Percentiles rank a stretch among this genome's conserved stretches.
Conservation (phyloP, 2,113 vertebrate species). For the Tinamus guttatus region DNA sequence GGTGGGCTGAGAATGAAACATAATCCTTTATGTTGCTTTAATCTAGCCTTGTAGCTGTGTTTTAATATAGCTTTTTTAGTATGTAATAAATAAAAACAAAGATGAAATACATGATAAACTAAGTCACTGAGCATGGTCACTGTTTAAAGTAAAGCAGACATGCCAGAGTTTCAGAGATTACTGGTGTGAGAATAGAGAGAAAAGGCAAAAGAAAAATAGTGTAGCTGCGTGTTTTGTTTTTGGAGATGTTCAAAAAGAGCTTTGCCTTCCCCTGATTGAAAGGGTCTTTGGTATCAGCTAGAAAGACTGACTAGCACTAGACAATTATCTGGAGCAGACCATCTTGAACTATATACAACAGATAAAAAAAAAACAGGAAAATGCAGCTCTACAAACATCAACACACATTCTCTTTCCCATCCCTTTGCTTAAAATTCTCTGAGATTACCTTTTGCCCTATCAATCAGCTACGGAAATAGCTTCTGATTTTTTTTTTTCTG, state of each 20-base stretch:
- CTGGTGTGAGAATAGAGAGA: background rate
- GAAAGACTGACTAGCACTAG: slow-evolving; percentile 18
- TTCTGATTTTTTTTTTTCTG: background rate
- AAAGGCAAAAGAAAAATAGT: background rate
- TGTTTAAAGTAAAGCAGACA: slow-evolving; percentile 12
- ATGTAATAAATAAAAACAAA: background rate
- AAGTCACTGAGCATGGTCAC: background rate
- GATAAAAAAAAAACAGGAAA: slow-evolving; percentile 44
- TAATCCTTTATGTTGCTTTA: slow-evolving; percentile 12
- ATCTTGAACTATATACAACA: slow-evolving; percentile 5
- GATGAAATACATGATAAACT: slow-evolving; percentile 11
- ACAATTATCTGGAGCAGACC: slow-evolving; percentile 31
- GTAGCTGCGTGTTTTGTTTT: background rate
- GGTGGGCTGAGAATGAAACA: background rate
- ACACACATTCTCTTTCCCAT: background rate
- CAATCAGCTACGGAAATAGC: background rate
- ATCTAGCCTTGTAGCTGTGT: background rate
- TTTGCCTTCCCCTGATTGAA: background rate
- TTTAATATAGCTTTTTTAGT: background rate
- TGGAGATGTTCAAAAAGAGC: background rate
- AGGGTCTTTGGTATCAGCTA: background rate
- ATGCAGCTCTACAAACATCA: background rate
- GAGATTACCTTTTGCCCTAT: background rate
- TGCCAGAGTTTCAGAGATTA: slow-evolving; percentile 39
- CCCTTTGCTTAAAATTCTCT: background rate